phyloP scores from a whole-genome alignment of 2,797 vertebrate genomes.

The Coendou prehensilis region DNA sequence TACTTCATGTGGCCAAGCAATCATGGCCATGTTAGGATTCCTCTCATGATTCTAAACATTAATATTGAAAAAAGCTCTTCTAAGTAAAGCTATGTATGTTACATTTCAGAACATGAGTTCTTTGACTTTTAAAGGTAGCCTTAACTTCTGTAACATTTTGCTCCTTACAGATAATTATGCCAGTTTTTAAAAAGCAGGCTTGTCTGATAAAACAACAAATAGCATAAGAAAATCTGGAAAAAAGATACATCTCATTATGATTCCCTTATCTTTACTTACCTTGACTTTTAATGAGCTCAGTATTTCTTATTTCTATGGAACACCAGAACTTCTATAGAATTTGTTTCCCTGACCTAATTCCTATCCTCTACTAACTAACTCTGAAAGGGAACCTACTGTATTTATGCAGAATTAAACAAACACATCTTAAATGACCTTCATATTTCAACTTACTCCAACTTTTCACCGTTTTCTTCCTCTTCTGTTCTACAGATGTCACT shows the following conservation, averaged over 20 bases:
- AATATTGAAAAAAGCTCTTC: not conserved
- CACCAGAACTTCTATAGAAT: not conserved
- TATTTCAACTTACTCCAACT: not conserved
- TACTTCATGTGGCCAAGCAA: not conserved
- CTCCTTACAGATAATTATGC: not conserved
- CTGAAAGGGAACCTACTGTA: not conserved
- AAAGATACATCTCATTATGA: constrained; percentile 53
- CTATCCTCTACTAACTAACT: not conserved
- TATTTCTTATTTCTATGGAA: not conserved
- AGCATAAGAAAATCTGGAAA: constrained; percentile 53
- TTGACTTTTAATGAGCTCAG: constrained; percentile 54
- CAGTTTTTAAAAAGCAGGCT: not conserved
- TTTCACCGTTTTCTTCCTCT: constrained; percentile 3
- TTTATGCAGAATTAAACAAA: constrained; percentile 42
- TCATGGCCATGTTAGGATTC: not conserved
- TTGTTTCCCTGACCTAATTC: constrained; percentile 17
- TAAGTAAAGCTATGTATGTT: not conserved
- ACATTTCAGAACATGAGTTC: not conserved
- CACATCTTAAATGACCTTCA: constrained; percentile 32
- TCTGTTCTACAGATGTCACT: not conserved
- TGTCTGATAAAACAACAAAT: constrained; percentile 66
- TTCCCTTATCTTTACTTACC: constrained; percentile 24
- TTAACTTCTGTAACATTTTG: constrained; percentile 24
- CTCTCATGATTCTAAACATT: not conserved
- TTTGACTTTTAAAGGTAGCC: constrained; percentile 39